Base-by-base conservation (phyloP, 1,140 invertebrate species). In the Thaumetopoea pityocampa region DNA sequence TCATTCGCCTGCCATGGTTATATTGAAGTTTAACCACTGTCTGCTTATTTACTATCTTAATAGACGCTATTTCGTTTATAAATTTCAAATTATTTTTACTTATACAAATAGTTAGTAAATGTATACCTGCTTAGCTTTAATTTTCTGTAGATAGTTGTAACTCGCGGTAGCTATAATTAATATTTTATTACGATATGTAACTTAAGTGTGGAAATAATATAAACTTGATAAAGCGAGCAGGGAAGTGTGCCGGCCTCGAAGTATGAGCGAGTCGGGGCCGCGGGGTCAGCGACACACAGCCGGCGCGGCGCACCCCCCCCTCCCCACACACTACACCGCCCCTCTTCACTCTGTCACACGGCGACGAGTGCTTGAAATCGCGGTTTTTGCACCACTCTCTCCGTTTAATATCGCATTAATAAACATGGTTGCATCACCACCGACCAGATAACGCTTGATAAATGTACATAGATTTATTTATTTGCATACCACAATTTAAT, bases 261-360 rank as follows among this genome's bases (percentile, higher is more conserved):
- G 50, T 54, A 50, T 48, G 63, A 53, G 63, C 62, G 54, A 67
- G 59, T 64, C 65, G 65, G 59, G 64, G 62, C 63, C 71, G 70
- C 48, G 76, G 63, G 76, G 76, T 80, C 76, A 80, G 49, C 72
- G 76, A 80, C 76, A 72, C n/a, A n/a, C 70, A 53, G 51, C 28
- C 55, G 37, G 53, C 57, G 29, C 53, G 56, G 51, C 50, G 45
- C 57, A 51, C 52, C 47, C 64, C 47, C 53, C 42, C 41, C 56
- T 53, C 53, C 57, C 57, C n/a, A n/a, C n/a, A n/a, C n/a, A n/a
- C n/a, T n/a, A n/a, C n/a, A 50, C 37, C 28, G 23, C 37, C 11
- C 19, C 37, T 18, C 19, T 11, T 28, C 19, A 30, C 33, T 23
- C 26, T 38, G 23, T 41, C 37, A 41, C 27, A n/a, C n/a, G n/a